Conservation (phyloP, 2,888 invertebrate genomes). For the Halictus quadricinctus region DNA sequence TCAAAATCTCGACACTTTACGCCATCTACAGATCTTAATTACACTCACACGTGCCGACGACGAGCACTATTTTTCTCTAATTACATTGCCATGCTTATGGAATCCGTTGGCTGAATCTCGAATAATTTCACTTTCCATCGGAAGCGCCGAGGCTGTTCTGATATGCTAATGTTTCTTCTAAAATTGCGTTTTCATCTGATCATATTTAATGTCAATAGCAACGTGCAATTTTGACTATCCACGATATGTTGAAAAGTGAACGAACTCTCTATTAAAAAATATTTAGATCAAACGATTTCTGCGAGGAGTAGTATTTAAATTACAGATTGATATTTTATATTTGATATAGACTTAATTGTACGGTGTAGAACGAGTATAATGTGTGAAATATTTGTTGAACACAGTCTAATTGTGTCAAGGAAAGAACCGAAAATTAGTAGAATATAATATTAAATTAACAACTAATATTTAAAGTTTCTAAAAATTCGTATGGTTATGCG, state of each 20-base stretch:
- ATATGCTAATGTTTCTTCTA: background rate
- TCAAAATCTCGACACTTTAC: slow-evolving; percentile 71
- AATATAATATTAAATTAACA: background rate
- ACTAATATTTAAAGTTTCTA: background rate
- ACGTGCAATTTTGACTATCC: too few relatives aligned
- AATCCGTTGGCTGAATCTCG: background rate
- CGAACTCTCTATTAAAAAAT: background rate
- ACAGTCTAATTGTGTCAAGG: too few relatives aligned
- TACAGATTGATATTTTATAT: background rate
- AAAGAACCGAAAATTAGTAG: background rate
- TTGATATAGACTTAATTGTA: background rate
- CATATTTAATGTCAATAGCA: background rate
- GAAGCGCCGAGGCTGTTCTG: slow-evolving; percentile 2
- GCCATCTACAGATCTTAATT: slow-evolving; percentile 70
- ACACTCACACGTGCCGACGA: slow-evolving; percentile 44
- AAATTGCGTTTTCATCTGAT: background rate
- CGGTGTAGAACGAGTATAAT: too few relatives aligned
- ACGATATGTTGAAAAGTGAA: background rate
- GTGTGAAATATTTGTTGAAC: too few relatives aligned
- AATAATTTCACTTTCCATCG: slow-evolving; percentile 23
- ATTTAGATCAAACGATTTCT: too few relatives aligned
- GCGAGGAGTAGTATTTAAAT: background rate
- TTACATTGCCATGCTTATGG: slow-evolving; percentile 39
- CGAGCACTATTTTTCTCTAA: slow-evolving; percentile 58
- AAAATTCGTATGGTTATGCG: background rate